Base-by-base conservation (phyloP, 2,888 invertebrate species). In the Drosophila macrospina region DNA sequence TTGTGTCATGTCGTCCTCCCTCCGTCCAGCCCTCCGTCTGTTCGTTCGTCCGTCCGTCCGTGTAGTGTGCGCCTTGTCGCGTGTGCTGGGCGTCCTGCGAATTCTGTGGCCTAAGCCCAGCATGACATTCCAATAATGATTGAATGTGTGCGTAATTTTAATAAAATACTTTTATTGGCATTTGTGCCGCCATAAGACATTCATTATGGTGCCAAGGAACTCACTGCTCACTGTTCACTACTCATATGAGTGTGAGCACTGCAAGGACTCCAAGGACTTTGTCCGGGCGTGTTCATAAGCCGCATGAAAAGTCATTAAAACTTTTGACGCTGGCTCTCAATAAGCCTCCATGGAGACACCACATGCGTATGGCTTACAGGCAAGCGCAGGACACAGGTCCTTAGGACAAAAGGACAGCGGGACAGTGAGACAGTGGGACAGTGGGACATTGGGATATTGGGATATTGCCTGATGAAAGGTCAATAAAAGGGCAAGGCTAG, bases 81-180 rank as follows among this genome's bases (percentile, higher is more conserved):
- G 63, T 66, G 55, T 61, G 45, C 45, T 50, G 71, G 16, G 30
- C 36, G 36, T 36, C 50, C 51, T 37, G 48, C 20, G 60, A 30
- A 20, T 6, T 39, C n/a, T 52, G 24, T 41, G 34, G 50, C 47
- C 69, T 66, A 64, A 74, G 80, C 72, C 66, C 70, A 56, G 63
- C 72, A 73, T 70, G 88, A 80, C 86, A 85, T 88, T 86, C 84
- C 84, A 83, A 88, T 85, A 85, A 88, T 86, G 84, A 88, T 88
- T 88, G 86, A 85, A 86, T 85, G 80, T 86, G 88, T 86, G 86
- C 74, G 84, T 86, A 88, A 88, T 86, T 85, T 85, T 85, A 83
- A 85, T 85, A 85, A 87, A 85, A 85, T 85, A 86, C 86, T 88
- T 88, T 85, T 78, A 88, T 88, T 86, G 88, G 84, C 84, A 88